Evolutionary conservation across 2,888 invertebrate genomes (phyloP), one percentile per base, ranked within the genome.

Genomic region (Melanchra persicariae): DNA sequence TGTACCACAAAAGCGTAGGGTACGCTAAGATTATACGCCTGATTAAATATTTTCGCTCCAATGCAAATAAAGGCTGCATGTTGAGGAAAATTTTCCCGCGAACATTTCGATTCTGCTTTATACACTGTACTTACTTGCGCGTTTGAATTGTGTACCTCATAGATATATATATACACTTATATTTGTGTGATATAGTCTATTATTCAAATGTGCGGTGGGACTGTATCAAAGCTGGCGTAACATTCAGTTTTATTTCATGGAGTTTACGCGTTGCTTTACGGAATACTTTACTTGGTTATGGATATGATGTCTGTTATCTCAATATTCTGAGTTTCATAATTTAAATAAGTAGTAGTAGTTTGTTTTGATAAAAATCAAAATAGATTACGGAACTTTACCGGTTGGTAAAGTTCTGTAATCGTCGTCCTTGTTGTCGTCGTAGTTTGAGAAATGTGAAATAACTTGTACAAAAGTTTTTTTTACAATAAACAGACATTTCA

Each of bases 11-110:
- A 91, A 91, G 92, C 92, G 91, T 88, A 91, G 89, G 90, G 90
- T 91, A 91, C 90, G 92, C 91, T 91, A 92, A 94, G 94, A 94
- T 95, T 94, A 94, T 92, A 93, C 94, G 95, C 93, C 91, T 95
- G 95, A 95, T 95, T 94, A 95, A 95, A 95, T 94, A 94, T 95
- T 95, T 95, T 94, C 94, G 93, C 94, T 95, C 91, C 92, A 93
- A 92, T 92, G 94, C 94, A 94, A 94, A 94, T 93, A 94, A 91
- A 93, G 91, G 92, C 88, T 91, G 87, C 85, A 78, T 83, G 79
- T 81, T 70, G 83, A 87, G 91, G 88, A 90, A 91, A 91, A 90
- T 90, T 89, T 88, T 84, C 83, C 88, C 85, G 87, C 81, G 89
- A 91, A 91, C 86, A 87, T 90, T 90, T 88, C 89, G 88, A 90